These are phyloP conservation scores for Drosophila anomalipes DNA, from an alignment of 2,888 invertebrate genomes.

Conservation along the genomic window DNA sequence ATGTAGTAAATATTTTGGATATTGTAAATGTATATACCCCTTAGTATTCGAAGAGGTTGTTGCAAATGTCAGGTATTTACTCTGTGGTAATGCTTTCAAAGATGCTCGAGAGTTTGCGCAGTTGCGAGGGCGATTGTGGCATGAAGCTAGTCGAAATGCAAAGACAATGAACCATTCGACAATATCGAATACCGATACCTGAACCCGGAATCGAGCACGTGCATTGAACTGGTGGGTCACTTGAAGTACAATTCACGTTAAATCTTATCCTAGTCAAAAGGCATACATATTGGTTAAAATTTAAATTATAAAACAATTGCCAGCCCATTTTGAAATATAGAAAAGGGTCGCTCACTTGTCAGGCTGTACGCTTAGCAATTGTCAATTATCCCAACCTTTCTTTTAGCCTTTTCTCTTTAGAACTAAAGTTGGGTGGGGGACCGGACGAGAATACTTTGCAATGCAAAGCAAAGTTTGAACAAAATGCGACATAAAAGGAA, in stretches of 20 bases:
- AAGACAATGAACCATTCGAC: slow-evolving; percentile 59
- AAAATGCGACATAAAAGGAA: slow-evolving; percentile 64
- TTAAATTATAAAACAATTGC: slow-evolving; percentile 65
- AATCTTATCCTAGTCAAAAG: background rate
- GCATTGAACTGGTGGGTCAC: slow-evolving; percentile 48
- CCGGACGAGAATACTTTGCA: slow-evolving; percentile 58
- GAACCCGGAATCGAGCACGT: slow-evolving; percentile 48
- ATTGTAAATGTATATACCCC: background rate
- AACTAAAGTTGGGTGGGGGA: slow-evolving; percentile 3
- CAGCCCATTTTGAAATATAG: slow-evolving; percentile 20
- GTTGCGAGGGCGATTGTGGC: slow-evolving; percentile 12
- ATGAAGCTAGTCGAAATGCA: slow-evolving; percentile 51
- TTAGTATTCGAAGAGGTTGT: background rate
- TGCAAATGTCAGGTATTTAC: slow-evolving; percentile 1
- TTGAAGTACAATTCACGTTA: slow-evolving; percentile 46
- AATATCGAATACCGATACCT: slow-evolving; percentile 30
- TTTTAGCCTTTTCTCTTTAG: slow-evolving; percentile 14
- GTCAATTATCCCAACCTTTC: slow-evolving; percentile 54
- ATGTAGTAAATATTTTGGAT: background rate
- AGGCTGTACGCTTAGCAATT: slow-evolving; percentile 48
- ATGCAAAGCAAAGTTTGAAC: slow-evolving; percentile 56
- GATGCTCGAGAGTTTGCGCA: slow-evolving; percentile 47
- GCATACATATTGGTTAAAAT: slow-evolving; percentile 44
- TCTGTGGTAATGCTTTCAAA: background rate
- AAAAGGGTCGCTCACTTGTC: slow-evolving; percentile 53